Base-by-base conservation (phyloP, 2,797 vertebrate species). In the Streptopelia turtur region DNA sequence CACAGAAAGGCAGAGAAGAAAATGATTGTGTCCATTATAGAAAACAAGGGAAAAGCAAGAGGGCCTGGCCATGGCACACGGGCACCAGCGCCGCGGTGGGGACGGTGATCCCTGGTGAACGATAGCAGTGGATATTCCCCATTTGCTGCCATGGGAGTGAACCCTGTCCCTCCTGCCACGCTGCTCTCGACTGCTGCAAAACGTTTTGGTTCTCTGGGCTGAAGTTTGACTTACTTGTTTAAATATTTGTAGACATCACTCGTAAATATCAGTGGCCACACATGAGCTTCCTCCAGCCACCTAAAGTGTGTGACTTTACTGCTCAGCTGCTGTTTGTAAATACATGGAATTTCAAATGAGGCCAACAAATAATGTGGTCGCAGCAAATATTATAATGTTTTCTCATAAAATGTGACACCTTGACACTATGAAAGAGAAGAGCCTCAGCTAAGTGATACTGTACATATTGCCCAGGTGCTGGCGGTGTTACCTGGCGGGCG, bases 221-320 rank as follows among this genome's bases (percentile, higher is more conserved):
- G 39, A 39, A 2, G 1, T 63, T 69, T 83, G 39, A 21, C 37
- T 59, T 5, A 4, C 45, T 55, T 52, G 41, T 47, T 76, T 68
- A 69, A 78, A 60, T 82, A 63, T 82, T 88, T 94, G 75, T 10
- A 47, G 66, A 15, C 3, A 1, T 1, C 4, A 13, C 17, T 53
- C 23, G 43, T 64, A 75, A 81, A 28, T 27, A 61, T 9, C 70
- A 50, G 50, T 3, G 45, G 65, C 47, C 75, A 43, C 7, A 7
- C 8, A 3, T 0, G 10, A 88, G 72, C 78, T 41, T 56, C 69
- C 75, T 52, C 43, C 23, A 49, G 1, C 10, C 33, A 1, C 0
- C 23, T 50, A 68, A 43, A 50, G 22, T 35, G 3, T 16, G 27
- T 66, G 27, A 16, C 37, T 45, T 39, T 4, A 35, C 20, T 17